Evolutionary conservation across 2,797 vertebrate species (phyloP).

Genomic region (Mus caroli): DNA sequence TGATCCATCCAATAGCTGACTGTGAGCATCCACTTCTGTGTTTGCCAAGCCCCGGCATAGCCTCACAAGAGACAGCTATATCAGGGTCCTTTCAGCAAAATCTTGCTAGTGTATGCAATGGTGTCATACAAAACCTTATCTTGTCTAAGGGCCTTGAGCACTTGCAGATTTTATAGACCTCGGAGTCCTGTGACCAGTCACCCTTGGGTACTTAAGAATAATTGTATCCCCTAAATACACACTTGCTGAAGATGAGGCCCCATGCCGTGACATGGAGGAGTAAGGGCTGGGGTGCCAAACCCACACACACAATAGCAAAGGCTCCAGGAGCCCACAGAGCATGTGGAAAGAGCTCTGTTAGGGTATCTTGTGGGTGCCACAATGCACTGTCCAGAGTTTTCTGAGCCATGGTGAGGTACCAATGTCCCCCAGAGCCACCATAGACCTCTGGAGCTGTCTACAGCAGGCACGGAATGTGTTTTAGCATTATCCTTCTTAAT

Average conservation of each 20-base stretch:
- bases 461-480: background rate
- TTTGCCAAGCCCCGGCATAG: no score
- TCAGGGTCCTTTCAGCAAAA: no score
- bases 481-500: background rate
- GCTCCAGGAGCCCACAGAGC: background rate
- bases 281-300: background rate
- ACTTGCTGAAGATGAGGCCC: background rate
- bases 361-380: fast-evolving
- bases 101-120: no score
- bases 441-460: background rate
- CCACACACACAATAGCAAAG: background rate
- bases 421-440: background rate
- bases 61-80: no score
- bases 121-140: background rate
- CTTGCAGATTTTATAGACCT: background rate
- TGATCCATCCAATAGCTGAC: no score
- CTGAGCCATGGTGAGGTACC: background rate
- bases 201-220: background rate
- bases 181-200: background rate
- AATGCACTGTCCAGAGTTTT: background rate
- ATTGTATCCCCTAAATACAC: no score
- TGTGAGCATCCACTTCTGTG: no score
- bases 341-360: background rate
- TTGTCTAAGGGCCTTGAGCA: background rate
- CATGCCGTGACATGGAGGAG: background rate